These are phyloP conservation scores for Trogon melanurus DNA, from an alignment of 2,113 vertebrate genomes.

Conservation along the genomic window DNA sequence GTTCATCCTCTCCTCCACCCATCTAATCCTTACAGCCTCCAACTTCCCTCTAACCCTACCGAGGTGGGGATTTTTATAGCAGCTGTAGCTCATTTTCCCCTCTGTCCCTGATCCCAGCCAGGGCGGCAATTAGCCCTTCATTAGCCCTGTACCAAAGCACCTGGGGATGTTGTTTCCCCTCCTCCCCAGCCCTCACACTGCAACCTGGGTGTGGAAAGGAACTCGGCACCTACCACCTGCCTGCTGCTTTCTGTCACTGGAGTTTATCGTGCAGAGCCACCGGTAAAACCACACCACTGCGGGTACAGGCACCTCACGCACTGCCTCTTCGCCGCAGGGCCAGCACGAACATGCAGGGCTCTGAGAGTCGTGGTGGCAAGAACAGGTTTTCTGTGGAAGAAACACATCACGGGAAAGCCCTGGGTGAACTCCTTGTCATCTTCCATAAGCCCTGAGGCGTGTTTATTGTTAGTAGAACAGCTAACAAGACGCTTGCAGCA, in stretches of 20 bases:
- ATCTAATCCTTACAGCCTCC: not conserved
- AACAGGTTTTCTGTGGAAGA: not conserved
- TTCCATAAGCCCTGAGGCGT: not conserved
- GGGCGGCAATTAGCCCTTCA: not conserved
- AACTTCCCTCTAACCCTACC: accelerated
- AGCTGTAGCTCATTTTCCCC: not conserved
- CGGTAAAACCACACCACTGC: not conserved
- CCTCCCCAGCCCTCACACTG: not conserved
- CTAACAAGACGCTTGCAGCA: not conserved
- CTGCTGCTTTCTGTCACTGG: not conserved
- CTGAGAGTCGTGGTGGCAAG: not conserved
- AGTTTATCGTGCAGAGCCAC: accelerated
- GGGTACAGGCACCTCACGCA: not conserved
- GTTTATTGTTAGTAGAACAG: not conserved
- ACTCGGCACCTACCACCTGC: not conserved
- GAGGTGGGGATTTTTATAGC: not conserved
- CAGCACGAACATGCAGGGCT: not conserved
- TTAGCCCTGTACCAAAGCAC: not conserved
- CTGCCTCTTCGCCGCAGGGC: not conserved
- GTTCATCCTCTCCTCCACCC: not conserved
- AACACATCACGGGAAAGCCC: not conserved
- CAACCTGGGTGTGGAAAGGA: not conserved
- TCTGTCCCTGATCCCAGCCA: not conserved
- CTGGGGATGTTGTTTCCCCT: not conserved
- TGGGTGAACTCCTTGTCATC: not conserved